Evolutionary conservation across 2,113 vertebrate genomes (phyloP), one percentile per base, ranked within the genome.

Genomic region (Cepphus grylle): DNA sequence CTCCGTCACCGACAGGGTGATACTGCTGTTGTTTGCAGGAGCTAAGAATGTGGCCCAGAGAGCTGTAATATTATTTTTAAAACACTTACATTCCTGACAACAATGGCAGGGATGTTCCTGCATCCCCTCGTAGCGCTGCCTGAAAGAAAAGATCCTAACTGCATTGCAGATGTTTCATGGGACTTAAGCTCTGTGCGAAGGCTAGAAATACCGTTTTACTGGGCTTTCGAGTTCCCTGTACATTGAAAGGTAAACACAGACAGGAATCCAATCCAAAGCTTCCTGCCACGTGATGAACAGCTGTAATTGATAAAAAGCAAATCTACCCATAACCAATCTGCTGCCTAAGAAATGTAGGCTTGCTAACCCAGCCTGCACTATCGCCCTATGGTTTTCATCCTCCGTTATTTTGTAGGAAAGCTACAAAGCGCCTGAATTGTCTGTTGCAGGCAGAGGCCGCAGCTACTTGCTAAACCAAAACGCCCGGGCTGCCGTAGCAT

Each of bases 141-240:
- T 89, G 76, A 55, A 79, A 72, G 62, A 73, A 86, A 84, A 79
- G 56, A 84, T 81, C 42, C 86, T 67, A 47, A 58, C 94, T 95
- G 86, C 83, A 87, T 49, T 92, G 95, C 90, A 91, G 88, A 79
- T 90, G 50, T 91, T 94, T 67, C 38, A 8, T 40, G 61, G 86
- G 72, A 66, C 55, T 76, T 80, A 21, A 10, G 38, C 66, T 85
- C 62, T 90, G 53, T 2, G 0, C 74, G 70, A 73, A 90, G 61
- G 43, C 55, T 71, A 47, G 52, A 88, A 91, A 71, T 72, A 40
- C 47, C 7, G 0, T 84, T 92, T 86, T 63, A 43, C 55, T 59
- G 83, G 78, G n/a, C 55, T 78, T 77, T 83, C 9, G 6, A 34
- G 92, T 88, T 81, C 80, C 34, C 77, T 26, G 20, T 58, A 65